Conservation (phyloP, 2,888 invertebrate species). For the Oxystoma pomonae region DNA sequence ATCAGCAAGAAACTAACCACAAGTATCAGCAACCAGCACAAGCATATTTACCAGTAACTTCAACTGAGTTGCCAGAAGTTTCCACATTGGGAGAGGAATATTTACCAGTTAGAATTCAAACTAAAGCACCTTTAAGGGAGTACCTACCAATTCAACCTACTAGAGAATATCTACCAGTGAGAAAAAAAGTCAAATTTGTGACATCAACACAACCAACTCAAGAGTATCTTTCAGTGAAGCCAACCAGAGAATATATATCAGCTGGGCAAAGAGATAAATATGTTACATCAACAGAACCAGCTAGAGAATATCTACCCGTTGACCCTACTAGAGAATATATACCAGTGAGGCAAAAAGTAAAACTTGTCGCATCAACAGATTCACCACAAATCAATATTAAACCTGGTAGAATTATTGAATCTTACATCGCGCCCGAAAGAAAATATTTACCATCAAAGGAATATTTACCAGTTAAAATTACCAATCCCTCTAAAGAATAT, state of each 20-base stretch:
- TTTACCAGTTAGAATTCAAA: constrained; percentile 15
- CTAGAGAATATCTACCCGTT: constrained; percentile 12
- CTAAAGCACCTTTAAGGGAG: not conserved
- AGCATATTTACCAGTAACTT: constrained; percentile 11
- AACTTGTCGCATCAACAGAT: not conserved
- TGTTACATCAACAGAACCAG: too few relatives aligned
- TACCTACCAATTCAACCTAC: not conserved
- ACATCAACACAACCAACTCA: not conserved
- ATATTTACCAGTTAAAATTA: constrained; percentile 17
- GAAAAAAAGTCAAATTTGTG: not conserved
- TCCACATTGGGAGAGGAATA: constrained; percentile 16
- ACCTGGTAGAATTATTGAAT: not conserved
- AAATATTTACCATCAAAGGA: constrained; percentile 16
- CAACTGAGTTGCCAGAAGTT: constrained; percentile 5
- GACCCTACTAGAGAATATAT: constrained; percentile 14
- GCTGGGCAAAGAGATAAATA: too few relatives aligned
- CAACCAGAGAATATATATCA: constrained; percentile 25
- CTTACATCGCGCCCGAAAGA: constrained; percentile 7
- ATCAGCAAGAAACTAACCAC: not conserved
- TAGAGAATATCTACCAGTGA: not conserved
- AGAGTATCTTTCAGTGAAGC: constrained; percentile 9
- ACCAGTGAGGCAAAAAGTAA: constrained; percentile 16
- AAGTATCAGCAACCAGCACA: constrained; percentile 6
- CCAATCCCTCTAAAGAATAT: constrained; percentile 23
- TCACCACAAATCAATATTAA: not conserved